A percentile compares a stretch with the other conserved stretches of the same genome.
phyloP scores from a whole-genome alignment of 2,888 invertebrate genomes.

The Drosophila robusta region DNA sequence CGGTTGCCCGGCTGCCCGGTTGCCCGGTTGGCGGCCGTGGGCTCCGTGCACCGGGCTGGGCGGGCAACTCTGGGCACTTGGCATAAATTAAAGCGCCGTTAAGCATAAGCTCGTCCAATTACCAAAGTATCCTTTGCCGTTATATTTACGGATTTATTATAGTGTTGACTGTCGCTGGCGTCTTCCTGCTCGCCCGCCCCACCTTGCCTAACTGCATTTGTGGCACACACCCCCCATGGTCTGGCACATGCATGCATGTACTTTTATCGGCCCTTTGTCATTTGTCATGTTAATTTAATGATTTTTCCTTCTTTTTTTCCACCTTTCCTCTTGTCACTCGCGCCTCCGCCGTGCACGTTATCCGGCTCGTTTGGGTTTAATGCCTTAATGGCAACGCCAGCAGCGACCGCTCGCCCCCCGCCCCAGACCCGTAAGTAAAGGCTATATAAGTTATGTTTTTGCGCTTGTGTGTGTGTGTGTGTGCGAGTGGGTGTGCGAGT shows the following conservation, averaged over 20 bases:
- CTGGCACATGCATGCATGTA: slow-evolving; percentile 59
- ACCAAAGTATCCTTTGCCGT: slow-evolving; percentile 76
- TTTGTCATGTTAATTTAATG: slow-evolving; percentile 79
- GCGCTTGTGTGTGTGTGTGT: slow-evolving; percentile 8
- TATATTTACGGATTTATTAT: slow-evolving; percentile 79
- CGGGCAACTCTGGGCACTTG: slow-evolving; percentile 54
- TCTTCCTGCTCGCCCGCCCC: slow-evolving; percentile 6
- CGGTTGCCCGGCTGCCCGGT: slow-evolving; percentile 2
- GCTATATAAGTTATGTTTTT: slow-evolving; percentile 38
- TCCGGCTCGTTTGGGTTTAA: slow-evolving; percentile 48
- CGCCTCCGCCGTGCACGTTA: slow-evolving; percentile 5
- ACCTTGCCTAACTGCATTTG: slow-evolving; percentile 39
- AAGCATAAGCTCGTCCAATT: slow-evolving; percentile 79
- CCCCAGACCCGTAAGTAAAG: not conserved
- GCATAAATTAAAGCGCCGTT: slow-evolving; percentile 79
- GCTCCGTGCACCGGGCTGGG: slow-evolving; percentile 12
- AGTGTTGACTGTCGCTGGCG: slow-evolving; percentile 68
- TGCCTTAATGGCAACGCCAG: slow-evolving; percentile 53
- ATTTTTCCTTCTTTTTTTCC: slow-evolving; percentile 50
- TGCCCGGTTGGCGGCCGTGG: slow-evolving; percentile 8
- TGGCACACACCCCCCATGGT: slow-evolving; percentile 13
- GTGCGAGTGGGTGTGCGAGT: slow-evolving; percentile 6
- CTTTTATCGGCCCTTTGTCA: slow-evolving; percentile 74
- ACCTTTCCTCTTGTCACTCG: slow-evolving; percentile 13
- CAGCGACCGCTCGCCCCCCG: slow-evolving; percentile 1